Conservation (phyloP, 2,888 invertebrate species). For the Catonia carolina region DNA sequence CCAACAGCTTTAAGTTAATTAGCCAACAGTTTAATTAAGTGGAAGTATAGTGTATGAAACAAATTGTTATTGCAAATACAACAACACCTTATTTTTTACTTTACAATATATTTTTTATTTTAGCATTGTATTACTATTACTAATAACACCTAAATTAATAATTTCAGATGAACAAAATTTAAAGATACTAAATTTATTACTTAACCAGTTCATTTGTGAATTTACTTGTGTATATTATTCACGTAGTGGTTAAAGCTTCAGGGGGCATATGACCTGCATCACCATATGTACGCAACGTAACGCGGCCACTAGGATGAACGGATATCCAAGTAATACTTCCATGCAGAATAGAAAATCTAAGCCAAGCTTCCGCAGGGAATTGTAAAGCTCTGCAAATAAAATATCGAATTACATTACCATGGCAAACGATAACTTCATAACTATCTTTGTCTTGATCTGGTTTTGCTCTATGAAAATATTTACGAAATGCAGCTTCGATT, state of each 20-base stretch:
- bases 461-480: constrained; percentile 85
- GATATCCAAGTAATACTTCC: constrained; percentile 89
- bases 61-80: no score
- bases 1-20: no score
- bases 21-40: no score
- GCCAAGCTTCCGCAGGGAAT: constrained; percentile 95
- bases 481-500: constrained; percentile 92
- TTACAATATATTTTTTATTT: no score
- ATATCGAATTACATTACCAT: constrained; percentile 96
- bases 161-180: no score
- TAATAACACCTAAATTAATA: no score
- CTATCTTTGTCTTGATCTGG: constrained; percentile 71
- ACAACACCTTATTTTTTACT: no score
- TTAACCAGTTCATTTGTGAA: no score
- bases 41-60: no score
- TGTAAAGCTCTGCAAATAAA: constrained; percentile 94
- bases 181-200: no score
- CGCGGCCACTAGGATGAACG: constrained; percentile 80
- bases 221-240: no score
- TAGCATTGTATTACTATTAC: no score
- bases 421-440: constrained; percentile 89
- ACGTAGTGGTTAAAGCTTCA: constrained; percentile 50
- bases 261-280: constrained; percentile 88
- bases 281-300: constrained; percentile 71
- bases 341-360: constrained; percentile 84